phyloP scores from a whole-genome alignment of 2,888 invertebrate genomes.

The Onthophagus sagittarius region DNA sequence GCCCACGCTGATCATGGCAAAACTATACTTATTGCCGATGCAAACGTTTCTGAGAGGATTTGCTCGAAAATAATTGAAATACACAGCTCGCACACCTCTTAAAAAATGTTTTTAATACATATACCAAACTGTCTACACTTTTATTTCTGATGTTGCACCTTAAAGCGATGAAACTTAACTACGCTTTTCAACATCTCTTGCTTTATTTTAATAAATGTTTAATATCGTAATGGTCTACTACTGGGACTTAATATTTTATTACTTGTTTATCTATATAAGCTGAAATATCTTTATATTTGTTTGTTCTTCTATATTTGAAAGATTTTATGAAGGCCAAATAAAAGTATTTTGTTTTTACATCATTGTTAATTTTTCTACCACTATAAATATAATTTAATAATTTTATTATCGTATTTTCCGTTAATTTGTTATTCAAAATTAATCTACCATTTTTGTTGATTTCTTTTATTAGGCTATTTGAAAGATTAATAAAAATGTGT shows the following conservation, averaged over 20 bases:
- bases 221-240: background rate
- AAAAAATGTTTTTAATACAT: background rate
- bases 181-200: background rate
- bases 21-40: conserved; percentile 51
- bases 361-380: background rate
- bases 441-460: too few species aligned
- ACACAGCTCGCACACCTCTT: conserved; percentile 26
- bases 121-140: background rate
- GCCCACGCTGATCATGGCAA: conserved; percentile 61
- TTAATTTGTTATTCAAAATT: too few species aligned
- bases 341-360: background rate
- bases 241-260: background rate
- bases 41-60: conserved; percentile 39
- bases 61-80: conserved; percentile 43
- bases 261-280: background rate
- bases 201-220: background rate
- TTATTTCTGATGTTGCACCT: background rate
- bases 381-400: too few species aligned
- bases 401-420: too few species aligned
- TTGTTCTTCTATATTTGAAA: background rate
- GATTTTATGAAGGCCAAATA: background rate
- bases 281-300: background rate
- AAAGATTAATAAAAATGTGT: too few species aligned
- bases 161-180: background rate
- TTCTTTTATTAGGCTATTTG: too few species aligned